A percentile compares a stretch with the other conserved stretches of the same genome.
These are phyloP conservation scores for Pristionchus pacificus DNA, from an alignment of 1,140 invertebrate genomes.

Conservation along the genomic window DNA sequence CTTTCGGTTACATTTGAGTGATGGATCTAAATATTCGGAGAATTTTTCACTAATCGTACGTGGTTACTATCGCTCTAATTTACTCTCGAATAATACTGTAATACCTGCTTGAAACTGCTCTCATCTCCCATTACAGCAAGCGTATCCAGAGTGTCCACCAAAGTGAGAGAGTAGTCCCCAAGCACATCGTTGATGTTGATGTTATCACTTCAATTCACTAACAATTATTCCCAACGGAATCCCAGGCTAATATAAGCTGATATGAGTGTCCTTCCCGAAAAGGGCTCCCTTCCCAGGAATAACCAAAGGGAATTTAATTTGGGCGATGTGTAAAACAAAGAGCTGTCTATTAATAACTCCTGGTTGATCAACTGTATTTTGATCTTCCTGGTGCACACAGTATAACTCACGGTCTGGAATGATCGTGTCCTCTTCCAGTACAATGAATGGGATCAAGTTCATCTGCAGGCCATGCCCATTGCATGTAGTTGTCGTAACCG, in stretches of 20 bases:
- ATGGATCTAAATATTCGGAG: no score
- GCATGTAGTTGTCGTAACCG: conserved; percentile 63
- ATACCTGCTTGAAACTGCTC: background rate
- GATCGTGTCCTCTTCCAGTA: conserved; percentile 65
- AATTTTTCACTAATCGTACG: no score
- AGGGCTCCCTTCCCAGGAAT: no score
- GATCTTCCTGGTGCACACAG: no score
- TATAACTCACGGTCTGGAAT: conserved; percentile 63
- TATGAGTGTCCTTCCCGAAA: no score
- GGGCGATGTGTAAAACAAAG: no score
- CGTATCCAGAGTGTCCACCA: conserved; percentile 64
- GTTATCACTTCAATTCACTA: conserved; percentile 63
- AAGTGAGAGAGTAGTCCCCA: conserved; percentile 66
- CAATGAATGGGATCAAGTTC: conserved; percentile 66
- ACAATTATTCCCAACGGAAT: conserved; percentile 2
- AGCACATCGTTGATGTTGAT: conserved; percentile 73
- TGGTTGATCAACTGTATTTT: no score
- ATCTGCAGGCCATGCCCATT: conserved; percentile 65
- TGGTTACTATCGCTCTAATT: no score
- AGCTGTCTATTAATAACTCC: no score
- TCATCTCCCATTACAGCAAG: conserved; percentile 63
- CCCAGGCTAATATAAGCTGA: background rate
- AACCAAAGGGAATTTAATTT: no score
- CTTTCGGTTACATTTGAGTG: no score
- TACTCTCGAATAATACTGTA: background rate